These are phyloP conservation scores for Dendrophyllia cribrosa DNA, from an alignment of 64 coral and sea anemone genomes.

Conservation along the genomic window DNA sequence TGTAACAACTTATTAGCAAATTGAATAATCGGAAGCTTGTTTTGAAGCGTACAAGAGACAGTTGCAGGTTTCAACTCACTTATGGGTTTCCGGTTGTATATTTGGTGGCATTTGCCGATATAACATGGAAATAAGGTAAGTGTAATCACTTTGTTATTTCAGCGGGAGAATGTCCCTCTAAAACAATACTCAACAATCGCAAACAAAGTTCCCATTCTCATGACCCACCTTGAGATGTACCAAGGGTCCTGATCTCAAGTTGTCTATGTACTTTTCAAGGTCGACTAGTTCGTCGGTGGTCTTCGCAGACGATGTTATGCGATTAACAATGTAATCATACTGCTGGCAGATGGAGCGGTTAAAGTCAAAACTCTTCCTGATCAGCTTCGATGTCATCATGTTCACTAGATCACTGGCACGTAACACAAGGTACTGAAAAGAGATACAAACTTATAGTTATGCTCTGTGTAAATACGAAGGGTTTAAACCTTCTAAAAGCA, in stretches of 20 bases:
- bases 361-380: constrained; percentile 82
- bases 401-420: constrained; percentile 72
- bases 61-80: no score
- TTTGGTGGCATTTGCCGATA: no score
- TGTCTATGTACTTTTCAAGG: constrained; percentile 89
- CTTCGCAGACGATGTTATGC: constrained; percentile 73
- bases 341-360: constrained; percentile 93
- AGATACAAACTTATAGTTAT: neutral
- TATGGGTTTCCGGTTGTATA: no score
- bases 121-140: no score
- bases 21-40: no score
- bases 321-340: constrained; percentile 94
- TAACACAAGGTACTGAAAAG: constrained; percentile 78
- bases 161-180: no score
- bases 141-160: no score
- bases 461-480: no score
- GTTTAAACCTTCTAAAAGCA: no score
- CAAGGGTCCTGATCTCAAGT: constrained; percentile 81
- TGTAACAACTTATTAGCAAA: no score
- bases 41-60: no score
- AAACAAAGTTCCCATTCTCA: neutral
- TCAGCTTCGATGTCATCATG: constrained; percentile 74
- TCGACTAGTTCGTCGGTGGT: constrained; percentile 90
- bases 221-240: constrained; percentile 81
- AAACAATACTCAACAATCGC: no score